Evolutionary conservation across 2,888 invertebrate genomes (phyloP).

Genomic region (Aspidapion aeneum): DNA sequence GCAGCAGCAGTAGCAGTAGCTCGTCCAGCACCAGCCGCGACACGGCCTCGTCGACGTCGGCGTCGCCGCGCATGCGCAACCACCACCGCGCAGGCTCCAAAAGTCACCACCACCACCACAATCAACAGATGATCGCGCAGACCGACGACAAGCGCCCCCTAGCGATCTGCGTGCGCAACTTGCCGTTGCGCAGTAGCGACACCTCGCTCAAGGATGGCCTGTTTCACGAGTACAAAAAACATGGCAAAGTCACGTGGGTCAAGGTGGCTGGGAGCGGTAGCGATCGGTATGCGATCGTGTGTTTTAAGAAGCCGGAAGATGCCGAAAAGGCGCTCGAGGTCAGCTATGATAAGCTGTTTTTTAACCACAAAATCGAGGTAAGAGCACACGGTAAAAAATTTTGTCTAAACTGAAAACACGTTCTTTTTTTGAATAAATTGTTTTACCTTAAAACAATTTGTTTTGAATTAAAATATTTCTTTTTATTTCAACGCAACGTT

Average conservation of each 20-base stretch:
- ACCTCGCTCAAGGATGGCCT: slow-evolving; percentile 95
- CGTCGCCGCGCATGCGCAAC: slow-evolving; percentile 56
- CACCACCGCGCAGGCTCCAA: slow-evolving; percentile 18
- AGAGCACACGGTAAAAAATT: too few species aligned
- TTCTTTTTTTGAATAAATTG: too few species aligned
- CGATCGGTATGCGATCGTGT: slow-evolving; percentile 90
- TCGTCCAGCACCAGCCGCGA: slow-evolving; percentile 62
- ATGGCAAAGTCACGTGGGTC: slow-evolving; percentile 95
- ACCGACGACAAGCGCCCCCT: slow-evolving; percentile 72
- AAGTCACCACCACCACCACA: slow-evolving; percentile 22
- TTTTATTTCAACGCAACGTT: too few species aligned
- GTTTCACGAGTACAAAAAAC: slow-evolving; percentile 98
- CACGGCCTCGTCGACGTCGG: slow-evolving; percentile 52
- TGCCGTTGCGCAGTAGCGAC: slow-evolving; percentile 86
- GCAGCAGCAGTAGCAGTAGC: slow-evolving; percentile 56
- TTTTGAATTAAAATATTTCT: too few species aligned
- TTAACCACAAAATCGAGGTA: slow-evolving; percentile 90
- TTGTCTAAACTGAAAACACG: too few species aligned
- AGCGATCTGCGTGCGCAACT: slow-evolving; percentile 87
- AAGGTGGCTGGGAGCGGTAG: slow-evolving; percentile 83
- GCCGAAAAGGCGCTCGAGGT: slow-evolving; percentile 94
- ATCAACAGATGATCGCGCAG: slow-evolving; percentile 26
- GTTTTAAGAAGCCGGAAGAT: slow-evolving; percentile 96
- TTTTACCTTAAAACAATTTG: too few species aligned
- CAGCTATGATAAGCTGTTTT: slow-evolving; percentile 94